Conservation (phyloP, 2,797 vertebrate species). For the Sebastes iracundus region DNA sequence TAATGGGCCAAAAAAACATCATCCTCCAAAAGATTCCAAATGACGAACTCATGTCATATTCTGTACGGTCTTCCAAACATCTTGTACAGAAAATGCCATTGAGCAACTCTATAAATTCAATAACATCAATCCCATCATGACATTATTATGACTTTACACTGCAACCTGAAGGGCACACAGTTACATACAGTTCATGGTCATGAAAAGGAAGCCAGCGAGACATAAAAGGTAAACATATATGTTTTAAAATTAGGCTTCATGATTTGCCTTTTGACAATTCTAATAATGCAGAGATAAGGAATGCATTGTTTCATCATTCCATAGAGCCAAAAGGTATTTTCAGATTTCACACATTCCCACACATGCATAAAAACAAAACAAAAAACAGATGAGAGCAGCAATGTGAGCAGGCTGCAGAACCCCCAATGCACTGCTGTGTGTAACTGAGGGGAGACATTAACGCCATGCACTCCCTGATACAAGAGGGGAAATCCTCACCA, state of each 20-base stretch:
- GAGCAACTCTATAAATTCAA: neutral
- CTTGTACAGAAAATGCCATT: neutral
- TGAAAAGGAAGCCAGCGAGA: neutral
- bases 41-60: neutral
- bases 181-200: neutral
- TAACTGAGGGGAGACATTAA: neutral
- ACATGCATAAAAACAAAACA: conserved; percentile 9
- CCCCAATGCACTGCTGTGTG: neutral
- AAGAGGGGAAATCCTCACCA: neutral
- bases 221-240: neutral
- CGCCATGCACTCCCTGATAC: neutral
- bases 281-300: neutral
- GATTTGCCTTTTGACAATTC: neutral
- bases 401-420: neutral
- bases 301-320: neutral
- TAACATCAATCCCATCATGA: neutral
- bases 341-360: conserved; percentile 32
- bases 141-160: neutral
- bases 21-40: neutral
- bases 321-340: conserved; percentile 18
- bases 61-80: accelerated
- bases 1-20: neutral
- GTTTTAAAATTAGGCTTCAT: neutral
- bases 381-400: conserved; percentile 5
- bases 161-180: neutral